Percentiles rank a stretch among this genome's conserved stretches.
These are phyloP conservation scores for Philereme transversata DNA, from an alignment of 2,888 invertebrate species.

Conservation along the genomic window DNA sequence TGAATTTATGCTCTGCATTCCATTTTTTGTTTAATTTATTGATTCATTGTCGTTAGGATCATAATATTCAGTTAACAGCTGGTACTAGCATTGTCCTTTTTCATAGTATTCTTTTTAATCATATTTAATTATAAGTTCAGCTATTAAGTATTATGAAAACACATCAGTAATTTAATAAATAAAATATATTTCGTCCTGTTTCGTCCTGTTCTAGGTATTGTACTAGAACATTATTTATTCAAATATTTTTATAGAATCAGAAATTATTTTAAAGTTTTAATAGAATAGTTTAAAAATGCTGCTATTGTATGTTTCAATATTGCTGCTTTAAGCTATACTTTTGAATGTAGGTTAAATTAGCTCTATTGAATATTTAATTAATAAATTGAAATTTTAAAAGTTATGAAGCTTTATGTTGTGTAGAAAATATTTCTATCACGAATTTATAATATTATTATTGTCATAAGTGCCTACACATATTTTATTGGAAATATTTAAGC, in stretches of 20 bases:
- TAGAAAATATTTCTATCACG: no score
- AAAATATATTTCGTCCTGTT: conserved; percentile 19
- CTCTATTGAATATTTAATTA: no score
- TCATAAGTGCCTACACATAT: no score
- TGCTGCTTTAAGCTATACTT: no score
- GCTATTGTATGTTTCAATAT: no score
- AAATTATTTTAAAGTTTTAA: no score
- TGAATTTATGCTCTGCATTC: conserved; percentile 1
- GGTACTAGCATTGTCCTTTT: conserved; percentile 15
- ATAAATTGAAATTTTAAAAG: no score
- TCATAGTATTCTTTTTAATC: conserved; percentile 16
- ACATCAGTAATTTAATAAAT: conserved; percentile 11
- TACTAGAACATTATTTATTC: conserved; percentile 28
- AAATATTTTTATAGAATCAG: background rate
- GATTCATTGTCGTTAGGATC: conserved; percentile 2
- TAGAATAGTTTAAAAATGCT: no score
- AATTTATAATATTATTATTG: no score
- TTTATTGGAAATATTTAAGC: no score
- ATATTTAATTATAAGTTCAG: conserved; percentile 14
- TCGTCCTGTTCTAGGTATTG: conserved; percentile 17
- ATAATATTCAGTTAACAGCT: background rate
- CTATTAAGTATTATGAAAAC: background rate
- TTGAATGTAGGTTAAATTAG: no score
- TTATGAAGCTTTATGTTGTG: no score
- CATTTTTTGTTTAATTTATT: conserved; percentile 10